Conservation (phyloP, 2,113 vertebrate genomes). For the Vicugna pacos region DNA sequence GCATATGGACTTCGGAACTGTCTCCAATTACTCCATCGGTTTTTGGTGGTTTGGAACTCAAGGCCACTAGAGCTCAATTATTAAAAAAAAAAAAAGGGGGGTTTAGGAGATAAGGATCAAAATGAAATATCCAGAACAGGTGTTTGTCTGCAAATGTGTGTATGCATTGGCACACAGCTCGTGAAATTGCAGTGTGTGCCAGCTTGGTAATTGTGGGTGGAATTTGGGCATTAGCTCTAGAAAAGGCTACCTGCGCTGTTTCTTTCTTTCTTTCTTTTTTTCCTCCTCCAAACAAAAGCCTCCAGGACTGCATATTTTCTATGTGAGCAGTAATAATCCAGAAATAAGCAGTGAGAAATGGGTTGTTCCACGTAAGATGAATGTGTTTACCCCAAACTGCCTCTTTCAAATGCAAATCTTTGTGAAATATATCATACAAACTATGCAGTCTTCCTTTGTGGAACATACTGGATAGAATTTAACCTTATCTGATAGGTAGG, state of each 20-base stretch:
- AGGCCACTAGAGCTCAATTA: not conserved
- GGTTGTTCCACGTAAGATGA: not conserved
- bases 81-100: too few relatives aligned
- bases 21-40: not conserved
- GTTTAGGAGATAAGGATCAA: constrained; percentile 66
- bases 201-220: constrained; percentile 49
- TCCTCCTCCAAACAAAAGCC: not conserved
- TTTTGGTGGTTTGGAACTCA: constrained; percentile 34
- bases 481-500: not conserved
- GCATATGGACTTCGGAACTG: not conserved
- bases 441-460: not conserved
- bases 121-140: constrained; percentile 67
- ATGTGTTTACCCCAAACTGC: not conserved
- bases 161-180: not conserved
- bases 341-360: not conserved
- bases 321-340: not conserved
- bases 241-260: not conserved
- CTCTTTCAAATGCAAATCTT: constrained; percentile 41
- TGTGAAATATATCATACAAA: not conserved
- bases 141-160: constrained; percentile 35
- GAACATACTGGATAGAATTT: not conserved
- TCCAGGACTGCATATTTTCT: not conserved
- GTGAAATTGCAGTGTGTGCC: not conserved
- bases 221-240: constrained; percentile 61
- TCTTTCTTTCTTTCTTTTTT: not conserved